phyloP scores from a whole-genome alignment of 2,113 vertebrate genomes.

The Mungos mungo region DNA sequence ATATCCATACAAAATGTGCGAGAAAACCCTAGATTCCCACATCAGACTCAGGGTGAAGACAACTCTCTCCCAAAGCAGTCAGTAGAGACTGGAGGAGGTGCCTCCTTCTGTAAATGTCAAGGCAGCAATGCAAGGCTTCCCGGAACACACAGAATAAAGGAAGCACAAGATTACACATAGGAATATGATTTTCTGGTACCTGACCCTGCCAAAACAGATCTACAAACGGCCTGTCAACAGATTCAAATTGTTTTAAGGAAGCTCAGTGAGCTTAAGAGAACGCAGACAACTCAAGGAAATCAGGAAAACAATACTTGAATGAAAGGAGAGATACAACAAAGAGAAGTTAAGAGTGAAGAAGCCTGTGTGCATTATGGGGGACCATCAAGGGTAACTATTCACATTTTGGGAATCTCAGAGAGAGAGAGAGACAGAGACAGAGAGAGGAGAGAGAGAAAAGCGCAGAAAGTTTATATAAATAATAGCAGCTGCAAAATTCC shows the following conservation, averaged over 20 bases:
- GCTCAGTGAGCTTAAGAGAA: not conserved
- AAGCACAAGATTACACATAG: not conserved
- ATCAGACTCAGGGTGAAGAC: not conserved
- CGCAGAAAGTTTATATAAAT: not conserved
- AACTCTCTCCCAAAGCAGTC: not conserved
- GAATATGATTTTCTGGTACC: not conserved
- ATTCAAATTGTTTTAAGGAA: not conserved
- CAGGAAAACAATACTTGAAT: not conserved
- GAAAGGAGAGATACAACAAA: not conserved
- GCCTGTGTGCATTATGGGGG: not conserved
- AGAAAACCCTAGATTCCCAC: not conserved
- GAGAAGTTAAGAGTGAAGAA: not conserved
- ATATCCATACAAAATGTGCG: not conserved
- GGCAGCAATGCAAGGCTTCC: not conserved
- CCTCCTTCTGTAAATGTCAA: not conserved
- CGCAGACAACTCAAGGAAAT: not conserved
- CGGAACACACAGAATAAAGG: not conserved
- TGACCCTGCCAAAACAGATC: not conserved
- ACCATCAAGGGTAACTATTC: not conserved
- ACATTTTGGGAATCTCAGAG: not conserved
- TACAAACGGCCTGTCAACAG: not conserved
- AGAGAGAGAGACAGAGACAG: not conserved
- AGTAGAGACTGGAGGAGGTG: not conserved
- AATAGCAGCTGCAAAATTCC: not conserved
- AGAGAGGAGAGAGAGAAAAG: not conserved